Base-by-base conservation (phyloP, 2,797 vertebrate genomes). In the Furcifer pardalis region DNA sequence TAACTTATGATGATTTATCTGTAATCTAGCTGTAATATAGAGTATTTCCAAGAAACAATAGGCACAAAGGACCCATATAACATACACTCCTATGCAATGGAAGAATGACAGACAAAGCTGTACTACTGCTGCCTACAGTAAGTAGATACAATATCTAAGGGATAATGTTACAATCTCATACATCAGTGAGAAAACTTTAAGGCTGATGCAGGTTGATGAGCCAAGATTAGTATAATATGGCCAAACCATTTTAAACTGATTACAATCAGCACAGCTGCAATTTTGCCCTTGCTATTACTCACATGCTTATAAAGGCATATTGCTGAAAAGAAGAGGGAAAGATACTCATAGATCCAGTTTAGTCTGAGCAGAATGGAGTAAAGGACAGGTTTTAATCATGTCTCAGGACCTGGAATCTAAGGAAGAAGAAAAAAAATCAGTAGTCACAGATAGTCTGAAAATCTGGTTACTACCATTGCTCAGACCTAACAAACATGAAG, bases 181-280 rank as follows among this genome's bases (percentile, higher is more conserved):
- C 63, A 82, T 83, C 77, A 91, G 73, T 84, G 72, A 84, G 44
- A 92, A 92, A 90, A 87, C 71, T 81, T 86, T 66, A 76, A 66
- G 87, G 77, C 79, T 92, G 88, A 89, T 2, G 63, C 56, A 86
- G 90, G 77, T 74, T 93, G 87, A 90, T 93, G 90, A 92, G 88
- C 69, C 73, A 88, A 84, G 71, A 65, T 92, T 92, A 90, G 88
- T 91, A 82, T 84, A 91, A 87, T 87, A 83, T 84, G 83, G 80
- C 87, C 90, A 89, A 90, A 91, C 85, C 27, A 86, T 90, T 91
- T 89, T 87, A 27, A 84, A 85, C 90, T 93, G 88, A 93, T 91
- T 94, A 91, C 12, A 74, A 71, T 89, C 86, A 79, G 83, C 87
- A 66, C 75, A 92, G 82, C 89, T 92, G 89, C 89, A 93, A 91